Evolutionary conservation across 2,888 invertebrate genomes (phyloP).

Genomic region (Acanthosepion lycidas): DNA sequence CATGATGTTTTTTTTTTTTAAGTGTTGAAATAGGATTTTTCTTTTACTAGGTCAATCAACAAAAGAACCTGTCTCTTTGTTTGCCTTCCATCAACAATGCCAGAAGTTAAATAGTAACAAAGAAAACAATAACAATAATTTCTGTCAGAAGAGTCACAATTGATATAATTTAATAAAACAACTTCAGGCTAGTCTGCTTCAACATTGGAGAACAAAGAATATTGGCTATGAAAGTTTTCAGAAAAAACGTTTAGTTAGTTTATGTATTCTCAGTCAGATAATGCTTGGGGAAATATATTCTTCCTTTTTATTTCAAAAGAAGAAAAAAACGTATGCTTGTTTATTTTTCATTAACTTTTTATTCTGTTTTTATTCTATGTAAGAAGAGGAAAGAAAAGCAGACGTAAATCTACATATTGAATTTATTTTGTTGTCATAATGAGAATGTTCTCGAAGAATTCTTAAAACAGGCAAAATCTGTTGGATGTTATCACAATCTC

Average conservation of each 20-base stretch:
- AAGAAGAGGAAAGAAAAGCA: not conserved
- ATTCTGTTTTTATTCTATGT: not conserved
- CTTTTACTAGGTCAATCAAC: not conserved
- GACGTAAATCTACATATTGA: not conserved
- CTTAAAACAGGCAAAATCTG: too few species aligned
- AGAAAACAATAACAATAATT: not conserved
- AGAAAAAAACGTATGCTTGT: too few species aligned
- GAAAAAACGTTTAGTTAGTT: not conserved
- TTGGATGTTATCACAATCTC: too few species aligned
- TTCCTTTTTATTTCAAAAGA: not conserved
- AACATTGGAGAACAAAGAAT: slow-evolving; percentile 1
- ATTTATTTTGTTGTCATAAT: not conserved
- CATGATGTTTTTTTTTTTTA: not conserved
- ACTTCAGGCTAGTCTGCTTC: not conserved
- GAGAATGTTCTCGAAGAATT: not conserved
- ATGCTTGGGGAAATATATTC: not conserved
- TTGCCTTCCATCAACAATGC: not conserved
- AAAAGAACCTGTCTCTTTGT: not conserved
- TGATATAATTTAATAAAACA: slow-evolving; percentile 22
- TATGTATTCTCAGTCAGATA: slow-evolving; percentile 33
- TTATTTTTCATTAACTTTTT: not conserved
- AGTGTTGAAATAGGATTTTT: not conserved
- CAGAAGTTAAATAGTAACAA: slow-evolving; percentile 1
- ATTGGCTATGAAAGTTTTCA: not conserved
- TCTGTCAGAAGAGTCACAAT: slow-evolving; percentile 22